phyloP scores from a whole-genome alignment of 2,888 invertebrate genomes.

The Meiosimyza platycephala region DNA sequence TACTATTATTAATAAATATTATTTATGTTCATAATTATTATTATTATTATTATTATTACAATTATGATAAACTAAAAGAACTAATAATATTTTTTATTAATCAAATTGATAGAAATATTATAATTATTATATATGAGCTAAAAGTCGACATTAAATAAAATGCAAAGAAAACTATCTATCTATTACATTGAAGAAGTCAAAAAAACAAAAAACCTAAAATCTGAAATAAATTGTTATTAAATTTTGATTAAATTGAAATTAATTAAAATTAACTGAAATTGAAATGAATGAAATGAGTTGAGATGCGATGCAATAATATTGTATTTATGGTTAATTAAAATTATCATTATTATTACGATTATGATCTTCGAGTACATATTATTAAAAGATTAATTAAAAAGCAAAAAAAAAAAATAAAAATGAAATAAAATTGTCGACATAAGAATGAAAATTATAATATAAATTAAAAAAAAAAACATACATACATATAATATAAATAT shows the following conservation, averaged over 20 bases:
- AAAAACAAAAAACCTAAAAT: conserved; percentile 35
- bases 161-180: conserved; percentile 21
- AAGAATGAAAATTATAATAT: conserved; percentile 48
- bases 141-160: conserved; percentile 37
- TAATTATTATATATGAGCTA: conserved; percentile 19
- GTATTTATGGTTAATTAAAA: conserved; percentile 32
- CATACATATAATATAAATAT: conserved; percentile 45
- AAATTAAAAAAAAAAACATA: conserved; percentile 38
- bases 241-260: conserved; percentile 48
- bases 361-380: conserved; percentile 24
- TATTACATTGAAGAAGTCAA: conserved; percentile 31
- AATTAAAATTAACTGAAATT: conserved; percentile 45
- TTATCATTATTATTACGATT: conserved; percentile 14
- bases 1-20: conserved; percentile 53
- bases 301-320: conserved; percentile 33
- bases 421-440: conserved; percentile 38
- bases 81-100: conserved; percentile 60
- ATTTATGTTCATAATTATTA: conserved; percentile 41
- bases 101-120: conserved; percentile 60
- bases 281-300: conserved; percentile 31
- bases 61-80: conserved; percentile 53
- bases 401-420: conserved; percentile 41
- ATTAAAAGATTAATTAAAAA: conserved; percentile 42
- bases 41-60: conserved; percentile 47
- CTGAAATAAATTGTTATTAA: conserved; percentile 55